These are phyloP conservation scores for Drosophila nebulosa DNA, from an alignment of 1,140 invertebrate genomes.

Conservation along the genomic window DNA sequence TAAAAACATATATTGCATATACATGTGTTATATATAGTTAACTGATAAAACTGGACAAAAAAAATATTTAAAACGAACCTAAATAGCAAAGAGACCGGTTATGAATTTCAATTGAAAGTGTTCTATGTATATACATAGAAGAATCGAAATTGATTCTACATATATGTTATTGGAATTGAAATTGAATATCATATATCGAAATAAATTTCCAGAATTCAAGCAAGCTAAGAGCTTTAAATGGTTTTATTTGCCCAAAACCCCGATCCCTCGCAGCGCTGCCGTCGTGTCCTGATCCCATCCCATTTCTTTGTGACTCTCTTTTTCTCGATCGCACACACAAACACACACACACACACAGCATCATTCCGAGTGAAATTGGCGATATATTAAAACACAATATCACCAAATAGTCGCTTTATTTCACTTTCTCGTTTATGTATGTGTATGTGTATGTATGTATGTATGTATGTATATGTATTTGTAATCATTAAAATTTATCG, in stretches of 20 bases:
- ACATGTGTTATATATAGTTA: neutral
- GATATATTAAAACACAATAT: constrained; percentile 49
- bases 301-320: neutral
- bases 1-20: neutral
- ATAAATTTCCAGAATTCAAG: constrained; percentile 42
- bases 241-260: constrained; percentile 8
- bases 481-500: constrained; percentile 6
- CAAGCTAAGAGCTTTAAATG: constrained; percentile 21
- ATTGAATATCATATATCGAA: constrained; percentile 3
- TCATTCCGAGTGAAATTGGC: constrained; percentile 23
- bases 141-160: neutral
- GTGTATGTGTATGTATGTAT: constrained; percentile 10
- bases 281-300: neutral
- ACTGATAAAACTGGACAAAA: neutral
- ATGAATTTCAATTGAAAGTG: neutral
- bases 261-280: too few relatives aligned
- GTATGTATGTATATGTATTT: constrained; percentile 25
- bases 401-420: constrained; percentile 65
- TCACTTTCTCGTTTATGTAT: constrained; percentile 24
- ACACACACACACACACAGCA: neutral
- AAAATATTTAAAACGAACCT: neutral
- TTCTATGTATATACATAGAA: too few relatives aligned
- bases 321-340: neutral
- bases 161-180: constrained; percentile 21
- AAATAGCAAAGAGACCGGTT: neutral